Conservation (phyloP, 2,113 vertebrate genomes). For the Thalassarche chlororhynchos region DNA sequence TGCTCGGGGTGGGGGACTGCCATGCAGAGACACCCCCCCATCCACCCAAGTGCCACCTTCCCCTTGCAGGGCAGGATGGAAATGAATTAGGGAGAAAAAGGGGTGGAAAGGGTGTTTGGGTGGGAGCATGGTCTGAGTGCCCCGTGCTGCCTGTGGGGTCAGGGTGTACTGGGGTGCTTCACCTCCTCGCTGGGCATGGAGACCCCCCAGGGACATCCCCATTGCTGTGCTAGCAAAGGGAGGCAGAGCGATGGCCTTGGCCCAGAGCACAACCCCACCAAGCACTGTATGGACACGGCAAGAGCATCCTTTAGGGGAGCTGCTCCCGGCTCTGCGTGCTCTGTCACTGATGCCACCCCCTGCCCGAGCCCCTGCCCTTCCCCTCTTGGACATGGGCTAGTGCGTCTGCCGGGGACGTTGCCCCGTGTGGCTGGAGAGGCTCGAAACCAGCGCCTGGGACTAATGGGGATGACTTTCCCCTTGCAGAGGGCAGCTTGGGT, state of each 20-base stretch:
- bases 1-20: not conserved
- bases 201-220: not conserved
- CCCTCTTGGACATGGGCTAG: not conserved
- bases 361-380: not conserved
- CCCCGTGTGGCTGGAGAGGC: not conserved
- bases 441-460: not conserved
- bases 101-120: not conserved
- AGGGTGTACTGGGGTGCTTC: not conserved
- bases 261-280: not conserved
- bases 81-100: not conserved
- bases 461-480: fast-evolving
- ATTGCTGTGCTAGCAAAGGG: not conserved
- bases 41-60: not conserved
- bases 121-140: too few relatives aligned
- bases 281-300: not conserved
- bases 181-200: not conserved
- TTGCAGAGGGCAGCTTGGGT: not conserved
- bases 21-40: not conserved
- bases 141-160: not conserved
- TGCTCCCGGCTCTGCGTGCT: not conserved
- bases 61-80: not conserved
- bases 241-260: not conserved
- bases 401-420: not conserved
- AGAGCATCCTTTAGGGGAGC: not conserved
- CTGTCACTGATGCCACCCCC: not conserved